phyloP scores from a whole-genome alignment of 2,797 vertebrate species.

The Acipenser ruthenus region DNA sequence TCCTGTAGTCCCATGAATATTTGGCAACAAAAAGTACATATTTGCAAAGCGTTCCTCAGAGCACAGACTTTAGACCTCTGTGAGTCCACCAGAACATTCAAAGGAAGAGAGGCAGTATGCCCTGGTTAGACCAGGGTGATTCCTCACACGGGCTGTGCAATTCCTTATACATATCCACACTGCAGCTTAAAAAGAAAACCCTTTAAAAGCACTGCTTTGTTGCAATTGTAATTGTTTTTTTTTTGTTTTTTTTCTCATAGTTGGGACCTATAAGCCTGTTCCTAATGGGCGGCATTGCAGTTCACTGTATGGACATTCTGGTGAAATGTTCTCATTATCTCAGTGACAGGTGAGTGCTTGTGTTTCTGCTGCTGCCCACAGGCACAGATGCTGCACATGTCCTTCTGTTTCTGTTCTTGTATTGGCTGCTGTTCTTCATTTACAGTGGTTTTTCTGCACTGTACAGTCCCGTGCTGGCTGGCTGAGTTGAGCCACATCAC shows the following conservation, averaged over 20 bases:
- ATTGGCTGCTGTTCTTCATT: too few relatives aligned
- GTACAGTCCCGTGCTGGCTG: too few relatives aligned
- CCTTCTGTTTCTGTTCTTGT: not conserved
- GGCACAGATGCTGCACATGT: not conserved
- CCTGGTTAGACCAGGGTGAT: too few relatives aligned
- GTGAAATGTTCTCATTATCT: slow-evolving; percentile 9
- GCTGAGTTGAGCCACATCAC: too few relatives aligned
- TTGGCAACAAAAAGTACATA: too few relatives aligned
- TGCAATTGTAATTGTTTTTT: not conserved
- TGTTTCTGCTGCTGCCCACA: fast-evolving
- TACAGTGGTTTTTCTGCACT: too few relatives aligned
- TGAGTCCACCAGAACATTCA: too few relatives aligned
- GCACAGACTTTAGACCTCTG: too few relatives aligned
- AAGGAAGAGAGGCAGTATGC: too few relatives aligned
- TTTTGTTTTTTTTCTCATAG: slow-evolving; percentile 5
- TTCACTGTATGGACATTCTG: slow-evolving; percentile 7
- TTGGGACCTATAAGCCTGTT: slow-evolving; percentile 1
- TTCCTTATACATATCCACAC: not conserved
- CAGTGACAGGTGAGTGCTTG: slow-evolving; percentile 1
- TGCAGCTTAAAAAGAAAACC: not conserved
- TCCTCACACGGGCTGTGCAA: too few relatives aligned
- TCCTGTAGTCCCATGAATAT: too few relatives aligned
- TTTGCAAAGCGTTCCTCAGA: too few relatives aligned
- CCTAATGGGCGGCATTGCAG: not conserved
- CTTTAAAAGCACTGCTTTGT: not conserved